These are phyloP conservation scores for Myioborus miniatus DNA, from an alignment of 2,797 vertebrate genomes.

Conservation along the genomic window DNA sequence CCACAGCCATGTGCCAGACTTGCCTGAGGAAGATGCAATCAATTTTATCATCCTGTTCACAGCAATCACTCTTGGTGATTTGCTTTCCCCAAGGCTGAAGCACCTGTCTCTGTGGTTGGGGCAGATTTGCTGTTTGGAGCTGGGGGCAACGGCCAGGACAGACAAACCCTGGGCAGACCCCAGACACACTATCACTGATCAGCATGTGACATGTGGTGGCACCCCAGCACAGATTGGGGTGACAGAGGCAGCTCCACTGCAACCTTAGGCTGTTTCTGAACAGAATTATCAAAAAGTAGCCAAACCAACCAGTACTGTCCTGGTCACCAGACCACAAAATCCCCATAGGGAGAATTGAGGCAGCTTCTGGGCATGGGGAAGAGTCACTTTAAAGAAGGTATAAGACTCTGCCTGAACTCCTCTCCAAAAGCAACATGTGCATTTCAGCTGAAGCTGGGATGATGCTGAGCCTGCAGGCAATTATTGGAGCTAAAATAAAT, in stretches of 20 bases:
- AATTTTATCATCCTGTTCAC: neutral
- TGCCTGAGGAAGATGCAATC: neutral
- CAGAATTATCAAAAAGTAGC: neutral
- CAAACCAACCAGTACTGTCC: neutral
- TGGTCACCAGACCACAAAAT: neutral
- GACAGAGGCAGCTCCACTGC: neutral
- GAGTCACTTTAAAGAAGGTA: neutral
- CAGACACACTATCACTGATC: neutral
- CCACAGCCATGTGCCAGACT: neutral
- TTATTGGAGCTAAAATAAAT: constrained; percentile 2
- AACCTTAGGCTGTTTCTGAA: neutral
- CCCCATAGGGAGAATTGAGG: accelerated
- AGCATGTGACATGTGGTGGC: neutral
- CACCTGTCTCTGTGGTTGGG: neutral
- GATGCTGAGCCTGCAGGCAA: neutral
- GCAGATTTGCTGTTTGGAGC: neutral
- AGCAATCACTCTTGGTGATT: neutral
- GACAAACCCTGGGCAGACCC: neutral
- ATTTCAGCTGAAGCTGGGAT: neutral
- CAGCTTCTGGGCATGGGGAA: neutral
- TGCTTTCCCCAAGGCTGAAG: neutral
- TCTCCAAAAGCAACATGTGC: neutral
- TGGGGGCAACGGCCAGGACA: neutral
- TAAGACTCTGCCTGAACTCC: neutral
- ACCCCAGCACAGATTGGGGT: neutral